A percentile compares a stretch with the other conserved stretches of the same genome.
Evolutionary conservation across 1,140 invertebrate species (phyloP).

Genomic region (Penaeus japonicus): DNA sequence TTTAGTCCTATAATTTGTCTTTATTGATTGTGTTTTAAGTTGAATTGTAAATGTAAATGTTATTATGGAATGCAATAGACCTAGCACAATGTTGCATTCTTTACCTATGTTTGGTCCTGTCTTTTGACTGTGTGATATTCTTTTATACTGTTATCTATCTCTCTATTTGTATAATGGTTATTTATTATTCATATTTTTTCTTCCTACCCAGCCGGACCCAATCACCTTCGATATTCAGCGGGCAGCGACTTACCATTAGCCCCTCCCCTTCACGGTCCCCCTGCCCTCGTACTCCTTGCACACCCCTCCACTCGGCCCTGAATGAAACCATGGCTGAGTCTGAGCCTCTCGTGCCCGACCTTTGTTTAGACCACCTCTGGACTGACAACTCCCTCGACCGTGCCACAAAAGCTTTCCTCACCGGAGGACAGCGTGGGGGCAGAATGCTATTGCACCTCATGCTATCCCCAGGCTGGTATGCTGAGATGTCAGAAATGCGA

Average conservation of each 20-base stretch:
- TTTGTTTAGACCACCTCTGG: constrained; percentile 90
- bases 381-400: constrained; percentile 72
- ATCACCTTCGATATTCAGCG: constrained; percentile 38
- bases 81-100: too few relatives aligned
- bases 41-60: too few relatives aligned
- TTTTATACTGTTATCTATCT: too few relatives aligned
- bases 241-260: constrained; percentile 59
- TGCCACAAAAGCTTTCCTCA: constrained; percentile 81
- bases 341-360: constrained; percentile 80
- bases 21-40: too few relatives aligned
- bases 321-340: constrained; percentile 63
- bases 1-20: too few relatives aligned
- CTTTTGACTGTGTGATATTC: too few relatives aligned
- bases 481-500: constrained; percentile 80
- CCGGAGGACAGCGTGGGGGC: constrained; percentile 83
- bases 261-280: constrained; percentile 60
- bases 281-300: constrained; percentile 55
- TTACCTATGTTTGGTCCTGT: too few relatives aligned
- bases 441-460: constrained; percentile 84
- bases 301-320: constrained; percentile 47
- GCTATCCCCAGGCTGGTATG: constrained; percentile 72
- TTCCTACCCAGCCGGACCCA: constrained; percentile 44
- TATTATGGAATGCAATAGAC: too few relatives aligned
- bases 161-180: too few relatives aligned
- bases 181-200: constrained; percentile 61